Evolutionary conservation across 2,797 vertebrate species (phyloP).

Genomic region (Sebastes elongatus): DNA sequence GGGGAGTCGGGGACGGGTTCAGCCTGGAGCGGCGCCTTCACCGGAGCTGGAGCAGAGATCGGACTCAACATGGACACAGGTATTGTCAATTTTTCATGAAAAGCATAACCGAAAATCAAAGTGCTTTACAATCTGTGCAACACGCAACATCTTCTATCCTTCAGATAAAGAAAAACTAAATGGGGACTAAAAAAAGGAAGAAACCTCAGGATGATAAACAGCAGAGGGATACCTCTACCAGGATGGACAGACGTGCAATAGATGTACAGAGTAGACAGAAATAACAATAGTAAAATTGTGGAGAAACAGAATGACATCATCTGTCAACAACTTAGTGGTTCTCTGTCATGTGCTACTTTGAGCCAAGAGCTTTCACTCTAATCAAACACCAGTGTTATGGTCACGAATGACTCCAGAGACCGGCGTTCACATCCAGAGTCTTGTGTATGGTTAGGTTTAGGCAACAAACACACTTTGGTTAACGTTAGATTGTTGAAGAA

Average conservation of each 20-base stretch:
- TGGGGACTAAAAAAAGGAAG: background rate
- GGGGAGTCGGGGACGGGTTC: slow-evolving; percentile 83
- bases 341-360: background rate
- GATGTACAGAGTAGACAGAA: background rate
- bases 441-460: too few species aligned
- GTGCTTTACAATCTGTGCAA: background rate
- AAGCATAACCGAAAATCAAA: background rate
- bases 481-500: background rate
- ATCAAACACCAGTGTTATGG: background rate
- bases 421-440: too few species aligned
- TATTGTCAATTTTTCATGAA: slow-evolving; percentile 48
- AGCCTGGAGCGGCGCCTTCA: slow-evolving; percentile 88
- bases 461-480: too few species aligned
- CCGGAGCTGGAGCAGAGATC: slow-evolving; percentile 86
- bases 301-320: background rate
- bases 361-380: background rate
- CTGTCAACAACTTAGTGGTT: background rate
- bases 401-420: background rate
- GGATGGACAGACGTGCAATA: background rate
- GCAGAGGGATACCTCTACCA: background rate
- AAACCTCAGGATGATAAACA: background rate
- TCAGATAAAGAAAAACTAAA: background rate
- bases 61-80: slow-evolving; percentile 95
- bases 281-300: background rate
- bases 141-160: background rate